These are phyloP conservation scores for Piscicola geometra DNA, from an alignment of 2,888 invertebrate genomes.

Conservation along the genomic window DNA sequence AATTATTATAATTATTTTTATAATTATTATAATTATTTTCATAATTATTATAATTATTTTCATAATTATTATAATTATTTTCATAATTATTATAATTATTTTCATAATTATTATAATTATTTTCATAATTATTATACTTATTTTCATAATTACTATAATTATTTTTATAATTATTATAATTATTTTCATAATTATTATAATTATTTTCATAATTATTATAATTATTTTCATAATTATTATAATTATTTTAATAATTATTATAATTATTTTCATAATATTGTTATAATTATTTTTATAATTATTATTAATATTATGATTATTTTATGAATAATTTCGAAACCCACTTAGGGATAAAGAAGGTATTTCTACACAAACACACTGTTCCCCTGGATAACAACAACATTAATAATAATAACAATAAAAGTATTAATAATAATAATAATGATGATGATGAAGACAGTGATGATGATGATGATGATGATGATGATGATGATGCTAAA, in stretches of 20 bases:
- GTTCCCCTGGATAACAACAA: not conserved
- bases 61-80: slow-evolving; percentile 20
- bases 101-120: slow-evolving; percentile 77
- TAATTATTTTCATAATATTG: not conserved
- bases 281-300: slow-evolving; percentile 4
- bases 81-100: too few relatives aligned
- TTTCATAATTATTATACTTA: slow-evolving; percentile 15
- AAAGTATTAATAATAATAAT: not conserved
- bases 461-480: too few relatives aligned
- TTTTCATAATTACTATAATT: too few relatives aligned
- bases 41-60: not conserved
- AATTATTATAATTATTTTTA: slow-evolving; percentile 22
- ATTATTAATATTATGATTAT: slow-evolving; percentile 17
- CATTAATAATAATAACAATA: not conserved
- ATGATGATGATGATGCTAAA: too few relatives aligned
- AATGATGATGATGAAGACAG: not conserved
- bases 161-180: slow-evolving; percentile 68
- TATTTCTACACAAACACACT: slow-evolving; percentile 48
- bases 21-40: not conserved
- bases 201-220: slow-evolving; percentile 14
- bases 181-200: not conserved
- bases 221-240: slow-evolving; percentile 18
- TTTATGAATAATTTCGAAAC: too few relatives aligned
- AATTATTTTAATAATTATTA: slow-evolving; percentile 13
- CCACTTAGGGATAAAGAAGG: slow-evolving; percentile 48